Base-by-base conservation (phyloP, 2,113 vertebrate genomes). In the Colistium nudipinnis region DNA sequence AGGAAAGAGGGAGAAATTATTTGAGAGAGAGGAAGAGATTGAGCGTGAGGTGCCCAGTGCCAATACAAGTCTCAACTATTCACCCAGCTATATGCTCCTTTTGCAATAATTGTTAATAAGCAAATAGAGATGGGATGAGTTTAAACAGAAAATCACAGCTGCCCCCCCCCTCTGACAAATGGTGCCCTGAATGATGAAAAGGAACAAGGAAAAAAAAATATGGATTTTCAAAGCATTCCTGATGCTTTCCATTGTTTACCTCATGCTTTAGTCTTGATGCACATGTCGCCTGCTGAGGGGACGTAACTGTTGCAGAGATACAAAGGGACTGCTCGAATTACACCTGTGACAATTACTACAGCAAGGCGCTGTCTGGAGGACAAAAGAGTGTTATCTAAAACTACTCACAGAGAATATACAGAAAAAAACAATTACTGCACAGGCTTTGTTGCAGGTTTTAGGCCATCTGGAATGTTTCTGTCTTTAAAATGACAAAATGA, bases 311-410 rank as follows among this genome's bases (percentile, higher is more conserved):
- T 86, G 82, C 87, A 87, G 77, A 77, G 76, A 82, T 75, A 87
- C 86, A 90, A 90, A 89, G 78, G 84, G 81, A 59, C 84, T 80
- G 79, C 86, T 90, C 87, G 87, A 89, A 89, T 90, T 89, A 88
- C 89, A 88, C 86, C 86, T 87, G 86, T 54, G 79, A 81, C 86
- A 89, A 86, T 88, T 82, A 84, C 83, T 75, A 70, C 71, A 61
- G 73, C 74, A 56, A 83, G 70, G 80, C 43, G 76, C 79, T 85
- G 80, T 78, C 85, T 59, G 74, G 9, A 1, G 79, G 63, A 89
- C 85, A 90, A 89, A 85, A 43, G 80, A 81, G 51, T 72, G 79
- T 78, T 81, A 87, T 82, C 85, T 80, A 86, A 88, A 89, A 89
- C 87, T 85, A 80, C 73, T 88, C 77, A 72, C 22, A 4, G 69